These are phyloP conservation scores for Hydractinia symbiolongicarpus DNA, from an alignment of 30 jellyfish, hydroid and myxozoan genomes.

Conservation along the genomic window DNA sequence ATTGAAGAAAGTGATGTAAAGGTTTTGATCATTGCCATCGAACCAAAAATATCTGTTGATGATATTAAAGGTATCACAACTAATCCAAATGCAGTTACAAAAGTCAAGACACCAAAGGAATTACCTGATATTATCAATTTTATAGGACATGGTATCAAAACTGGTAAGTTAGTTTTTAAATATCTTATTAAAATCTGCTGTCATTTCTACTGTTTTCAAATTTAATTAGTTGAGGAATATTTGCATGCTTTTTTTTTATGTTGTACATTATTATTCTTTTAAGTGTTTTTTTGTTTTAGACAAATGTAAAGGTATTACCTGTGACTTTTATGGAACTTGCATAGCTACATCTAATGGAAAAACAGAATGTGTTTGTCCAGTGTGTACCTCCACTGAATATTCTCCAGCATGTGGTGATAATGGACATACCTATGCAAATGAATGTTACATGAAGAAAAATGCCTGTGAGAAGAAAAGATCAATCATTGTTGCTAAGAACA, in stretches of 20 bases:
- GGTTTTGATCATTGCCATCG: background rate
- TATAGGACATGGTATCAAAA: too few species aligned
- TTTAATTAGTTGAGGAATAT: background rate
- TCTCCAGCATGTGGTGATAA: conserved; percentile 56
- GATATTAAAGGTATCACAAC: background rate
- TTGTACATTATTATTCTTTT: too few species aligned
- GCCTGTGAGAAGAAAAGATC: conserved; percentile 42
- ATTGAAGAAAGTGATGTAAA: background rate
- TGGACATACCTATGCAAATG: conserved; percentile 69
- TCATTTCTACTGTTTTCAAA: background rate
- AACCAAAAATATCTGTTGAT: background rate
- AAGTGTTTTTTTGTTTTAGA: conserved; percentile 7
- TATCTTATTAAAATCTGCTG: too few species aligned
- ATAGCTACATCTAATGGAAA: conserved; percentile 39
- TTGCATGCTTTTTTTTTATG: too few species aligned
- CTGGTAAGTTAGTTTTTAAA: too few species aligned
- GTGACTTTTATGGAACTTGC: conserved; percentile 43
- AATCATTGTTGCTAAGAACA: conserved; percentile 33
- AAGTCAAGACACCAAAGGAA: background rate
- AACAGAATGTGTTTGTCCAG: conserved; percentile 69
- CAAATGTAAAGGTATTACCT: conserved; percentile 27
- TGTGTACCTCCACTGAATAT: conserved; percentile 27
- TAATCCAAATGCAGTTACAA: background rate
- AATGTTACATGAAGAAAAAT: conserved; percentile 44
- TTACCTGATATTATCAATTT: too few species aligned